Base-by-base conservation (phyloP, 2,888 invertebrate species). In the Diloba caeruleocephala region DNA sequence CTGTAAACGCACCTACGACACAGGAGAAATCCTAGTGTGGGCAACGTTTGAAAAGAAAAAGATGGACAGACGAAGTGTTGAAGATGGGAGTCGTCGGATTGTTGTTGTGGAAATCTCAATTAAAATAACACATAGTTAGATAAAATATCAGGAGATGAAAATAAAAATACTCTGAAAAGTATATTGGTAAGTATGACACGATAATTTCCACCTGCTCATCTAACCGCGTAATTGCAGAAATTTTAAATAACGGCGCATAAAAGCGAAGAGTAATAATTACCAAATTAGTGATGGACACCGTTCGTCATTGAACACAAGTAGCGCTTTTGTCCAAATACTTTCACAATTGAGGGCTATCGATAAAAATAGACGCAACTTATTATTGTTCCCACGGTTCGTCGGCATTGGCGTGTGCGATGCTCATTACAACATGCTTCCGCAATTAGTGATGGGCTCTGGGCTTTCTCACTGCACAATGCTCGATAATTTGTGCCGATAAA, bases 401-500 rank as follows among this genome's bases (percentile, higher is more conserved):
- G 59, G 69, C 75, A 79, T 76, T 88, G 82, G 85, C 90, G 89
- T 91, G 89, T 89, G 88, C 87, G 74, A 77, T 84, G 80, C 85
- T 85, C 87, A 88, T 90, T 89, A 89, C 81, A 59, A 74, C 77
- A 79, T 64, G 84, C 87, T 89, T 90, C 90, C 90, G 87, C 88
- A 87, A 89, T 90, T 88, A 90, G 78, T 73, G 73, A 82, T 79
- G 79, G 79, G 79, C 78, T 82, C 79, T 78, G 77, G 76, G 78
- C 84, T 84, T 86, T 85, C 83, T 78, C 76, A 72, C 73, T 81
- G 72, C 80, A 59, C 45, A 50, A 44, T 56, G 36, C 36, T 56
- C 37, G 38, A 59, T 57, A 50, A 56, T 62, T 73, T 69, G 70
- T 69, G 52, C 57, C 55, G 37, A 60, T 58, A 53, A 1, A 21